Evolutionary conservation across 2,113 vertebrate species (phyloP).

Genomic region (Naja naja): DNA sequence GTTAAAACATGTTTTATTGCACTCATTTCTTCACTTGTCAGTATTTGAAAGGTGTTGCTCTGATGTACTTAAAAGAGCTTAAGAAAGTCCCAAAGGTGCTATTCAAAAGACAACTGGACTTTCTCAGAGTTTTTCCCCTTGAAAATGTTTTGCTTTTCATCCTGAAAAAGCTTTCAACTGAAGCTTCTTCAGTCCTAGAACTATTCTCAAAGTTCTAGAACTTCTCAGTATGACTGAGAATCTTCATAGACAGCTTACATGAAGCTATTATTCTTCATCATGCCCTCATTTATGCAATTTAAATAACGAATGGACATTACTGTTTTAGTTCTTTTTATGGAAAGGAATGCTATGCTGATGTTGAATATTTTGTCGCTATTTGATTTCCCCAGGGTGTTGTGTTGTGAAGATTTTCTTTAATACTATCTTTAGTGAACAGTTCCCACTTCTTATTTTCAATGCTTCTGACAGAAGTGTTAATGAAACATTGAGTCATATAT

Average conservation of each 20-base stretch:
- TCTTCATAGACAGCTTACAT: neutral
- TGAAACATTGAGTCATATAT: constrained; percentile 13
- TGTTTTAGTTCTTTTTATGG: neutral
- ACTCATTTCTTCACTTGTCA: neutral
- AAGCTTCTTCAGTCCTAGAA: neutral
- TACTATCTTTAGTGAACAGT: neutral
- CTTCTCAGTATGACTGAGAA: neutral
- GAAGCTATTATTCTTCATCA: neutral
- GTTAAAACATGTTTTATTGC: neutral
- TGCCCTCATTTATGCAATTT: neutral
- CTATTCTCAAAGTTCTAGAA: neutral
- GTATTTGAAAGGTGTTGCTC: neutral
- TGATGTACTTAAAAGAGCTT: neutral
- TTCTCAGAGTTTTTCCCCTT: neutral
- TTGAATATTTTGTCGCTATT: constrained; percentile 17
- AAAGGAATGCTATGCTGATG: constrained; percentile 20
- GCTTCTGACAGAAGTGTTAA: neutral
- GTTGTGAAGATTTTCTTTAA: constrained; percentile 25
- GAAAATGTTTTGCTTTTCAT: neutral
- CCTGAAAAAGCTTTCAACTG: neutral
- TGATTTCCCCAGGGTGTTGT: constrained; percentile 22
- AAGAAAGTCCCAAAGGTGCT: neutral
- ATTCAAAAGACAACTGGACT: neutral
- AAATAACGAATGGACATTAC: neutral
- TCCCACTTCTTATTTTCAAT: neutral